phyloP scores from a whole-genome alignment of 2,888 invertebrate genomes.

The Oscheius myriophilus region DNA sequence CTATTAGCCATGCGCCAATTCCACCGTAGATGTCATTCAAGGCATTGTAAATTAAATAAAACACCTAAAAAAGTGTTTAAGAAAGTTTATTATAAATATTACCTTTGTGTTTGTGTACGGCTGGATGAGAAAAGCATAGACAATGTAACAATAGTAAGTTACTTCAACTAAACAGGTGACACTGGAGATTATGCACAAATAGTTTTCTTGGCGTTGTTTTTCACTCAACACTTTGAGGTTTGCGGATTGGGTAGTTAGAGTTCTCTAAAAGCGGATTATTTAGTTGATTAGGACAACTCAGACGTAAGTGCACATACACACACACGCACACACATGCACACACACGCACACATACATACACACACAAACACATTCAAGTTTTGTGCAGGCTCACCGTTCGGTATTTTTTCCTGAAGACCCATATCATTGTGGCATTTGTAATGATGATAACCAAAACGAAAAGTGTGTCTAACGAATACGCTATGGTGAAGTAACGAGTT shows the following conservation, averaged over 20 bases:
- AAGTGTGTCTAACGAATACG: conserved; percentile 41
- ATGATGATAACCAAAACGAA: conserved; percentile 40
- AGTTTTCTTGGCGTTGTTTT: conserved; percentile 51
- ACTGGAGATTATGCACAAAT: conserved; percentile 40
- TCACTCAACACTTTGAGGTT: conserved; percentile 45
- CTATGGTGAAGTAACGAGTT: conserved; percentile 38
- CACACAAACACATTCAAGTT: too few species aligned
- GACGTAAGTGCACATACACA: too few species aligned
- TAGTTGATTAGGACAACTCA: too few species aligned
- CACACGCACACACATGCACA: too few species aligned
- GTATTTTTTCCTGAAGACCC: conserved; percentile 41
- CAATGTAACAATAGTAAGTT: conserved; percentile 43
- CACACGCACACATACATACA: too few species aligned
- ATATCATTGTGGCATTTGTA: conserved; percentile 44
- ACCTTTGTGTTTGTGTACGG: conserved; percentile 47
- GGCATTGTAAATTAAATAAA: conserved; percentile 48
- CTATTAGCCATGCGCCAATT: conserved; percentile 46
- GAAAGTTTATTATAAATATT: neutral
- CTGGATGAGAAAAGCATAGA: conserved; percentile 48
- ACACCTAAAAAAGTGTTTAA: conserved; percentile 37
- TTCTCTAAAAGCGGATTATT: neutral
- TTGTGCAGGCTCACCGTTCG: conserved; percentile 19
- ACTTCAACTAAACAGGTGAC: conserved; percentile 50
- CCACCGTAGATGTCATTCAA: conserved; percentile 50
- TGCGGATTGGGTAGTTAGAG: conserved; percentile 25